Percentiles rank a stretch among this genome's conserved stretches.
Conservation (phyloP, 1,140 invertebrate genomes). For the Leptonema lineaticorne region DNA sequence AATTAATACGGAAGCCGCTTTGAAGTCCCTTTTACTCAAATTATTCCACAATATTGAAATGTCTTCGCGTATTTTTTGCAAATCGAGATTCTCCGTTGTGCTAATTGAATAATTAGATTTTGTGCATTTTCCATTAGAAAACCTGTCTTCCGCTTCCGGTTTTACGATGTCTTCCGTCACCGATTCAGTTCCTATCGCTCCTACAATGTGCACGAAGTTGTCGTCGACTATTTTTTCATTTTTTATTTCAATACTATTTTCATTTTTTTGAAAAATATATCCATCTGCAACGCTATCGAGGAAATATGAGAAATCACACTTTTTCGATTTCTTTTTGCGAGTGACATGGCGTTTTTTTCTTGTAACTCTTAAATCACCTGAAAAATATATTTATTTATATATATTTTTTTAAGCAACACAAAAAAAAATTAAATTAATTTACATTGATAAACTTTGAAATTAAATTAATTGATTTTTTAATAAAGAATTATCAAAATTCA, state of each 20-base stretch:
- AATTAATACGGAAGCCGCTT: conserved; percentile 11
- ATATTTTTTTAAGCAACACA: too few relatives aligned
- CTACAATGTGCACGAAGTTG: conserved; percentile 4
- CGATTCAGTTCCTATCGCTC: background rate
- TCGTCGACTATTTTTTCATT: too few relatives aligned
- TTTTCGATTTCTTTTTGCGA: conserved; percentile 29
- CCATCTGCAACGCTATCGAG: conserved; percentile 27
- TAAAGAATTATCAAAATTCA: too few relatives aligned
- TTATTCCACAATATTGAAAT: conserved; percentile 27
- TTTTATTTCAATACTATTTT: background rate
- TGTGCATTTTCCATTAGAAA: background rate
- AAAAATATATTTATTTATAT: too few relatives aligned
- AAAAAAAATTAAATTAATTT: too few relatives aligned
- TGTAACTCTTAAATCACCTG: conserved; percentile 30
- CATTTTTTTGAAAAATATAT: conserved; percentile 26
- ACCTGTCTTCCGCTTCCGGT: conserved; percentile 13
- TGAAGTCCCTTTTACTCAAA: conserved; percentile 22
- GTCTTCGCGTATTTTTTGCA: background rate
- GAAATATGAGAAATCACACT: conserved; percentile 32
- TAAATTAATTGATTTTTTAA: background rate
- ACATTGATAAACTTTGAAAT: background rate
- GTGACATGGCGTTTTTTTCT: conserved; percentile 32
- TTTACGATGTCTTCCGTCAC: too few relatives aligned
- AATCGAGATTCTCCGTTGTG: background rate
- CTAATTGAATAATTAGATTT: too few relatives aligned